Evolutionary conservation across 2,888 invertebrate genomes (phyloP), one percentile per base, ranked within the genome.

Genomic region (Trichopoda pennipes): DNA sequence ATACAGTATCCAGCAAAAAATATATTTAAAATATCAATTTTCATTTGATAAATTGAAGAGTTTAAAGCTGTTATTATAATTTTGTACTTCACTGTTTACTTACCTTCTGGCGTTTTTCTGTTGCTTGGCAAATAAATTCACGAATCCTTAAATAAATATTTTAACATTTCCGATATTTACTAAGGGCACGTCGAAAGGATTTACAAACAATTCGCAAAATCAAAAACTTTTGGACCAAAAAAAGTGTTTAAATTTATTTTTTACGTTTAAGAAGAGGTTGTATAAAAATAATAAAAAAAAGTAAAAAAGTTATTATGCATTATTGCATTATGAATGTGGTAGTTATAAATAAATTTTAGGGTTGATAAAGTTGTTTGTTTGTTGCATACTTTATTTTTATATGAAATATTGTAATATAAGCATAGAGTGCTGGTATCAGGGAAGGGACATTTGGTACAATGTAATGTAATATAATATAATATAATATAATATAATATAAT

Each of bases 151-250:
- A 77, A 86, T 86, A 89, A 89, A 89, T 89, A 89, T 89, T 89
- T 89, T 86, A 87, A 85, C 87, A 87, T 84, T 85, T 86, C 84
- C 87, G 83, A 85, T 86, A 87, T 86, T 86, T 85, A 83, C 51
- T 72, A 61, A 76, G 83, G 86, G 88, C 89, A 88, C 89, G 89
- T 89, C 81, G 88, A 88, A 88, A 85, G 89, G 88, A 89, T 89
- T 89, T 88, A 56, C 63, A 69, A 66, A 75, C 44, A 55, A 56
- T 78, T 66, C 66, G 55, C 19, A 42, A 61, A 55, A 28, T 38
- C 14, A 42, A 19, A 58, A 10, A 32, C 8, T 56, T 23, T 55
- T 60, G 60, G 64, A 42, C 42, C 17, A 2, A 14, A 80, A 64
- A 63, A 47, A 21, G 0, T 35, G 19, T 21, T 60, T 7, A 61